Conservation (phyloP, 2,113 vertebrate genomes). For the Stomatorhinus ivindoensis region DNA sequence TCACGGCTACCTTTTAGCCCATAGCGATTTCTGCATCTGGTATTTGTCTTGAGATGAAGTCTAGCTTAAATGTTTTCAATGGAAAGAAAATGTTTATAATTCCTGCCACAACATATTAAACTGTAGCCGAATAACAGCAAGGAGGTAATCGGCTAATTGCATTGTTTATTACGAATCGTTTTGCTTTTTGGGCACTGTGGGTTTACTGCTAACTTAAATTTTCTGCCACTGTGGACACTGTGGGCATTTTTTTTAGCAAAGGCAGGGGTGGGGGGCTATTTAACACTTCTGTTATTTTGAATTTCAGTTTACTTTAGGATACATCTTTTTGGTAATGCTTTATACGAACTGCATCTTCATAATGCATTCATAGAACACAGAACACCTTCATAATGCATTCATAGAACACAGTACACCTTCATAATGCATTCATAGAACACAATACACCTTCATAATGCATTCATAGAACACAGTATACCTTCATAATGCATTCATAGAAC, state of each 20-base stretch:
- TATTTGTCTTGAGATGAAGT: conserved; percentile 40
- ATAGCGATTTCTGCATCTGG: conserved; percentile 45
- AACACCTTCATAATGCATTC: background rate
- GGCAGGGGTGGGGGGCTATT: conserved; percentile 5
- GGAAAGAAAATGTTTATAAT: conserved; percentile 44
- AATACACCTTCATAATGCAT: background rate
- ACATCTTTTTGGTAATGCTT: background rate
- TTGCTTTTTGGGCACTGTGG: conserved; percentile 26
- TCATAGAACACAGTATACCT: no score
- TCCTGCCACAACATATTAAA: conserved; percentile 39
- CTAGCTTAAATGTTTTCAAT: conserved; percentile 33
- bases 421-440: background rate
- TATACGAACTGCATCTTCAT: background rate
- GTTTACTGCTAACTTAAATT: conserved; percentile 35
- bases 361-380: background rate
- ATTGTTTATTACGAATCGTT: conserved; percentile 40
- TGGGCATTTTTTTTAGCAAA: conserved; percentile 20
- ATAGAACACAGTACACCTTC: no score
- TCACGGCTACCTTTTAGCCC: conserved; percentile 32
- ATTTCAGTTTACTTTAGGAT: conserved; percentile 7
- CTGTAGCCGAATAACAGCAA: conserved; percentile 21
- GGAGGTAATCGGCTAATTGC: conserved; percentile 39
- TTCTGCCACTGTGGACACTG: conserved; percentile 11
- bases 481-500: background rate
- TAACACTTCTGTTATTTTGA: background rate